phyloP scores from a whole-genome alignment of 2,113 vertebrate species.

The Ginglymostoma cirratum region DNA sequence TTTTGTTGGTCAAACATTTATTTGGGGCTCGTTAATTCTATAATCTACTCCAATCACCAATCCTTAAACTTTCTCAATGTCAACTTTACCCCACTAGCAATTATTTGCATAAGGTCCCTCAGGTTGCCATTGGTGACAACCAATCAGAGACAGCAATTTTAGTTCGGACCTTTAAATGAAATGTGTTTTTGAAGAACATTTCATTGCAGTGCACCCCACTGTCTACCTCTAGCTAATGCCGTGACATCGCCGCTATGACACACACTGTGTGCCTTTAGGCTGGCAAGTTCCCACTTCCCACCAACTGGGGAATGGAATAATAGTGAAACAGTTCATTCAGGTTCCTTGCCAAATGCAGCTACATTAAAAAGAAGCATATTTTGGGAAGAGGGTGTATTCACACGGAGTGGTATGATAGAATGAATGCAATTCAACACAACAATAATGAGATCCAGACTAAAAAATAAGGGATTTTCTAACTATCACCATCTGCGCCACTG shows the following conservation, averaged over 20 bases:
- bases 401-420: not conserved
- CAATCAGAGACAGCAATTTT: not conserved
- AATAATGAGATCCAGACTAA: not conserved
- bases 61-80: not conserved
- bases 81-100: not conserved
- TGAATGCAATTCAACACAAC: not conserved
- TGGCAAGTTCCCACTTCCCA: not conserved
- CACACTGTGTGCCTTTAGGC: not conserved
- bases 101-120: not conserved
- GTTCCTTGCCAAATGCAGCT: not conserved
- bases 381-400: not conserved
- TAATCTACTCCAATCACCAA: not conserved
- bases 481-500: slow-evolving; percentile 9
- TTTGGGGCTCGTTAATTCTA: not conserved
- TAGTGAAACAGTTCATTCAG: not conserved
- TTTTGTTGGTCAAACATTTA: not conserved
- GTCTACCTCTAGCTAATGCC: not conserved
- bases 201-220: not conserved
- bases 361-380: not conserved
- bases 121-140: not conserved
- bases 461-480: not conserved
- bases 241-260: not conserved
- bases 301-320: not conserved
- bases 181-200: not conserved
- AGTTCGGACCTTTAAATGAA: not conserved